Conservation (phyloP, 2,888 invertebrate species). For the Phengaris arion region DNA sequence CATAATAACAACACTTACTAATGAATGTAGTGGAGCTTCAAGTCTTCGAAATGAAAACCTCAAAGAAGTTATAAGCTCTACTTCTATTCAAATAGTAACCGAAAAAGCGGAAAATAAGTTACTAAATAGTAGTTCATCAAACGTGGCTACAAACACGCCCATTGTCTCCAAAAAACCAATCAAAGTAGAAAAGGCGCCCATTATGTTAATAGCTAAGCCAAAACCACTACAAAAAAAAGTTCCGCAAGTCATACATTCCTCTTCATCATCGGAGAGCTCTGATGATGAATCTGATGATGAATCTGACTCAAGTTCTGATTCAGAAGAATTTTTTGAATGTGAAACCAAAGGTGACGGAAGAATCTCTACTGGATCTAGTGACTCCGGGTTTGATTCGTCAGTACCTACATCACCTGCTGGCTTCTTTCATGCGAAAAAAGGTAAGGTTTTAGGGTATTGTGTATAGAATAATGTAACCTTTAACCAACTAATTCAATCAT, state of each 20-base stretch:
- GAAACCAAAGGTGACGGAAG: slow-evolving; percentile 78
- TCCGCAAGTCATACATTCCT: slow-evolving; percentile 65
- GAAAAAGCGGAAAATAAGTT: slow-evolving; percentile 19
- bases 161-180: slow-evolving; percentile 53
- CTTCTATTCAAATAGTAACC: not conserved
- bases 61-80: not conserved
- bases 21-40: not conserved
- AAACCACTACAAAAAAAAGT: slow-evolving; percentile 79
- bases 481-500: slow-evolving; percentile 18
- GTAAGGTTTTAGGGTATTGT: slow-evolving; percentile 48
- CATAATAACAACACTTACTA: not conserved
- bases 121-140: not conserved
- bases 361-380: slow-evolving; percentile 88
- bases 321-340: slow-evolving; percentile 69
- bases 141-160: slow-evolving; percentile 36
- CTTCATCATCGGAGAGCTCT: slow-evolving; percentile 67
- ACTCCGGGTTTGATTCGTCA: slow-evolving; percentile 89
- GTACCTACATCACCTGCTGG: slow-evolving; percentile 83
- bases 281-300: slow-evolving; percentile 69
- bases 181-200: slow-evolving; percentile 77
- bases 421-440: slow-evolving; percentile 80
- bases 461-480: slow-evolving; percentile 5
- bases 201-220: slow-evolving; percentile 81
- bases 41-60: not conserved
- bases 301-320: slow-evolving; percentile 65